Evolutionary conservation across 2,888 invertebrate genomes (phyloP), one percentile per base, ranked within the genome.

Genomic region (Chorisops tibialis): DNA sequence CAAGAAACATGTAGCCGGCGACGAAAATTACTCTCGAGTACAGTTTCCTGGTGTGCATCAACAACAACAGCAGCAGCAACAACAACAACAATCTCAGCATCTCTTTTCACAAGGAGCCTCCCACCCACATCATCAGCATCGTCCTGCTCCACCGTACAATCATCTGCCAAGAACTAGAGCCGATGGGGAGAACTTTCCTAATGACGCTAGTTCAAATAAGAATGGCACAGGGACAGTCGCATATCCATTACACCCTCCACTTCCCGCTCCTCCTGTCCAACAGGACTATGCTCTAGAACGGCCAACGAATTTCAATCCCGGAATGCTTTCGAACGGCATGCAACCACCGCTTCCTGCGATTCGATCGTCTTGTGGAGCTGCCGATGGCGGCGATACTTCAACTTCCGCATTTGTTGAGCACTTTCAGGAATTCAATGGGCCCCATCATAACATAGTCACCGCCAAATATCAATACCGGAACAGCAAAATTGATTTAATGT

Each of bases 401-500:
- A 38, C 49, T 12, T 45, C 52, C 24, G 54, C 48, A 48, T 61
- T 52, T 39, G 16, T 16, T n/a, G 51, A 51, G 18, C 37, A 51
- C 35, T 60, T 50, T 22, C 49, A 60, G 45, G 64, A 63, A 63
- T 56, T 63, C 11, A 16, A 21, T 22, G 35, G 45, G 12, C 12
- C 30, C 9, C 45, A 18, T 38, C 45, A 51, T 16, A 43, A 48
- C 66, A n/a, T 30, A 9, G 39, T 19, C 18, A 30, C 49, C 4
- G 70, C 73, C 4, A 71, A 71, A 65, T 69, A 71, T 54, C 71
- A 70, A 7, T 72, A 72, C 68, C 68, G 74, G 39, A 73, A 73
- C 66, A 71, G 72, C 61, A 72, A 74, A 68, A 74, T 73, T 65
- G 73, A 74, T 69, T 70, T 74, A 59, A 71, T 71, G 65, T 66